A percentile compares a stretch with the other conserved stretches of the same genome.
Conservation (phyloP, 2,113 vertebrate species). For the Antigone vipio region DNA sequence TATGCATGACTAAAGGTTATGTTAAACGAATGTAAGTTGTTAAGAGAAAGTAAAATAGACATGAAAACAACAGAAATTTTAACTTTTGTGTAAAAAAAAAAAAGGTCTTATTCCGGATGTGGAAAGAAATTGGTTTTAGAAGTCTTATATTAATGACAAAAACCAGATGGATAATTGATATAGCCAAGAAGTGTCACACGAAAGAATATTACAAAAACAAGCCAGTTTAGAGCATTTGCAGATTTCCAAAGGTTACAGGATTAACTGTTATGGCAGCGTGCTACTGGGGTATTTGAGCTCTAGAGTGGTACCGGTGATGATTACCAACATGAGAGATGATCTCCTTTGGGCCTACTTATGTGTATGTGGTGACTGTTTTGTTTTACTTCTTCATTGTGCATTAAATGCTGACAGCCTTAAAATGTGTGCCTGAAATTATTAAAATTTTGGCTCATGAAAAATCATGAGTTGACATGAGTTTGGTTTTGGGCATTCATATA, state of each 20-base stretch:
- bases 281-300: not conserved
- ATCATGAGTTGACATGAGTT: not conserved
- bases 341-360: not conserved
- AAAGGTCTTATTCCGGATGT: not conserved
- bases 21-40: not conserved
- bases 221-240: not conserved
- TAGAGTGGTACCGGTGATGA: not conserved
- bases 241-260: not conserved
- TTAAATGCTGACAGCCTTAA: not conserved
- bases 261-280: not conserved
- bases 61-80: not conserved
- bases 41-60: not conserved
- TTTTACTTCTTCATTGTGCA: not conserved
- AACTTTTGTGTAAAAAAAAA: not conserved
- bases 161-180: not conserved
- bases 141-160: not conserved
- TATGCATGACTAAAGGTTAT: not conserved
- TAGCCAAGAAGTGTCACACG: not conserved
- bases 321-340: not conserved
- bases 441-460: not conserved
- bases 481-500: not conserved
- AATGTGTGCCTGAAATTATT: not conserved
- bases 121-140: not conserved
- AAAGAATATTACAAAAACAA: not conserved
- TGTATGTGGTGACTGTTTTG: not conserved